A percentile compares a stretch with the other conserved stretches of the same genome.
Conservation (phyloP, 2,113 vertebrate species). For the Hiodon alosoides region DNA sequence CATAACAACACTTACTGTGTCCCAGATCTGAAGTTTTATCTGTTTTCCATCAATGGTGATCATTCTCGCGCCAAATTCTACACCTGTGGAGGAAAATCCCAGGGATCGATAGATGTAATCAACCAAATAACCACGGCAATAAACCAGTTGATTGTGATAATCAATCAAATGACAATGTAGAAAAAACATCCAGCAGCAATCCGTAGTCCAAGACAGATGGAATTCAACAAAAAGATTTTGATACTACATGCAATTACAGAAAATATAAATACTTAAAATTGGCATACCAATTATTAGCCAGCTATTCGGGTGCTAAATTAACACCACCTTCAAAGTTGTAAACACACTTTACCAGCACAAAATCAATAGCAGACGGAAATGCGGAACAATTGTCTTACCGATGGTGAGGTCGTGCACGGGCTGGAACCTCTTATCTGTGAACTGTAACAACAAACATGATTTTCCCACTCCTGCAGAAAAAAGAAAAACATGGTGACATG, state of each 20-base stretch:
- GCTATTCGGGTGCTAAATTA: no score
- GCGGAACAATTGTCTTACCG: constrained; percentile 65
- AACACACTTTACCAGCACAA: neutral
- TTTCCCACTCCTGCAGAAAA: constrained; percentile 89
- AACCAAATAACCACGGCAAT: no score
- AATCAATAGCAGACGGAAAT: neutral
- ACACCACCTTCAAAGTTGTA: no score
- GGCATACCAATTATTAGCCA: no score
- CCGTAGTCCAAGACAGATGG: no score
- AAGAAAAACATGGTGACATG: constrained; percentile 20
- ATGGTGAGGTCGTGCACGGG: constrained; percentile 98
- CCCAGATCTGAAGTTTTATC: constrained; percentile 99
- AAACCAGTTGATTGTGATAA: no score
- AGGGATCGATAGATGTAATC: neutral
- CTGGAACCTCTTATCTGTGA: constrained; percentile 98
- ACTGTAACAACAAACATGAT: constrained; percentile 99
- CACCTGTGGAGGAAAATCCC: constrained; percentile 68
- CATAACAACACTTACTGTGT: constrained; percentile 76
- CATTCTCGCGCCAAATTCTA: constrained; percentile 98
- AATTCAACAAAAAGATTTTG: no score
- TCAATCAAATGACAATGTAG: no score
- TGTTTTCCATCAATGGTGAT: constrained; percentile 99
- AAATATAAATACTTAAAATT: no score
- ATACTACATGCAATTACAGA: no score
- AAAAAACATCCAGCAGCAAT: no score